These are phyloP conservation scores for Thymelicus acteon DNA, from an alignment of 2,888 invertebrate species.

Conservation along the genomic window DNA sequence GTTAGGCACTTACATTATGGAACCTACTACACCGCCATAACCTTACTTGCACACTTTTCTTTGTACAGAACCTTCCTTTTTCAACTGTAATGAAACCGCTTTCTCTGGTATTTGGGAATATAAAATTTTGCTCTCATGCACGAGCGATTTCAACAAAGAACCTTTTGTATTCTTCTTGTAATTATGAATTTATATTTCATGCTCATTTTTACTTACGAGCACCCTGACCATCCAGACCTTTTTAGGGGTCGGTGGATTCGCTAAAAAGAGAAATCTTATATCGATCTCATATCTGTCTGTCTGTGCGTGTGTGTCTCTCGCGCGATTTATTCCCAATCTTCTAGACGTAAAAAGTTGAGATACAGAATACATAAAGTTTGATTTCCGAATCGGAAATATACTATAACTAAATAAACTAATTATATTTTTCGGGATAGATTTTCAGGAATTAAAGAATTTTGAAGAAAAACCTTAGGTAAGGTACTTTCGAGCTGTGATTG, in stretches of 20 bases:
- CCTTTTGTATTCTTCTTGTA: slow-evolving; percentile 1
- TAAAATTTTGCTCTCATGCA: background rate
- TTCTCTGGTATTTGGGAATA: slow-evolving; percentile 1
- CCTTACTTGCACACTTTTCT: background rate
- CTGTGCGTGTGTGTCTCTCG: too few species aligned
- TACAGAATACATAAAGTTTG: too few species aligned
- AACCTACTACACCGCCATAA: background rate
- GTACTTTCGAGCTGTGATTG: too few species aligned
- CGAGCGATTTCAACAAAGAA: slow-evolving; percentile 5
- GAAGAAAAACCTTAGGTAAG: too few species aligned
- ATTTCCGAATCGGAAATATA: too few species aligned
- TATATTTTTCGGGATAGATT: too few species aligned
- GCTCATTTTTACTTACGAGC: slow-evolving; percentile 4
- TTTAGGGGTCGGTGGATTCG: background rate
- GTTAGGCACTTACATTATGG: background rate
- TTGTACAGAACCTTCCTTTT: background rate
- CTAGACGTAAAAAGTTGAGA: too few species aligned
- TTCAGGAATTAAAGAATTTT: too few species aligned
- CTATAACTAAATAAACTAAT: too few species aligned
- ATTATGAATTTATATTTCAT: slow-evolving; percentile 3
- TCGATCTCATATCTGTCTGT: too few species aligned
- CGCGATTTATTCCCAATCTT: too few species aligned
- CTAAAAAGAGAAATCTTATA: background rate
- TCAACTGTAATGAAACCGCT: background rate
- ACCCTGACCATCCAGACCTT: background rate